Conservation (phyloP, 2,888 invertebrate species). For the Mellilla xanthometata region DNA sequence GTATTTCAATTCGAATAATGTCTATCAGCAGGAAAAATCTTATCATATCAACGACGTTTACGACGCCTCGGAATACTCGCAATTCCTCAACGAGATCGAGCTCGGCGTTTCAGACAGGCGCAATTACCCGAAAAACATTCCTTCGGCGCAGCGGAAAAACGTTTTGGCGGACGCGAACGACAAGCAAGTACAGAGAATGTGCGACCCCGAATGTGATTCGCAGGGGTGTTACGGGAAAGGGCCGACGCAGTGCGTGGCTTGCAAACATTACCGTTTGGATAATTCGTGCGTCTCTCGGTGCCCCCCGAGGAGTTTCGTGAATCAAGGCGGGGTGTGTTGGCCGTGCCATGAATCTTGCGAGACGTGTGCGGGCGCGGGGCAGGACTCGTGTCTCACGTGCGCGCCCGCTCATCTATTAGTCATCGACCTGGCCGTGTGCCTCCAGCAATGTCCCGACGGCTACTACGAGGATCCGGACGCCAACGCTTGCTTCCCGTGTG, state of each 20-base stretch:
- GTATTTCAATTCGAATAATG: slow-evolving; percentile 75
- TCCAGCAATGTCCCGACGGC: slow-evolving; percentile 93
- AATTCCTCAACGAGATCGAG: slow-evolving; percentile 76
- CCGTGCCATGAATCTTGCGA: slow-evolving; percentile 95
- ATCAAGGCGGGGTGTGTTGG: slow-evolving; percentile 91
- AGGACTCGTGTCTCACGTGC: slow-evolving; percentile 93
- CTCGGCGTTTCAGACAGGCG: slow-evolving; percentile 83
- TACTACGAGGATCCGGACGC: slow-evolving; percentile 92
- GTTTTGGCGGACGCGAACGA: slow-evolving; percentile 84
- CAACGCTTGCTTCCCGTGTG: slow-evolving; percentile 92
- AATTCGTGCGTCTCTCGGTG: slow-evolving; percentile 93
- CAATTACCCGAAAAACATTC: slow-evolving; percentile 84
- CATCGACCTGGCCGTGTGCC: slow-evolving; percentile 92
- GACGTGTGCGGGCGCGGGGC: slow-evolving; percentile 93
- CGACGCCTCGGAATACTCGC: slow-evolving; percentile 83
- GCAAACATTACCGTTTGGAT: slow-evolving; percentile 90
- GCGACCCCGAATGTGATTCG: slow-evolving; percentile 92
- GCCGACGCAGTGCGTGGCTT: slow-evolving; percentile 91
- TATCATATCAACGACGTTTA: slow-evolving; percentile 85
- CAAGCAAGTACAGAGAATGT: slow-evolving; percentile 86
- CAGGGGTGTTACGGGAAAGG: slow-evolving; percentile 94
- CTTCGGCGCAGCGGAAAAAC: slow-evolving; percentile 82
- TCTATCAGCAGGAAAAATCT: slow-evolving; percentile 73
- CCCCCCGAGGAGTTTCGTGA: slow-evolving; percentile 92
- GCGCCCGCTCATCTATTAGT: slow-evolving; percentile 92